Percentiles rank a stretch among this genome's conserved stretches.
Evolutionary conservation across 2,797 vertebrate species (phyloP).

Genomic region (Clarias platycephalus): DNA sequence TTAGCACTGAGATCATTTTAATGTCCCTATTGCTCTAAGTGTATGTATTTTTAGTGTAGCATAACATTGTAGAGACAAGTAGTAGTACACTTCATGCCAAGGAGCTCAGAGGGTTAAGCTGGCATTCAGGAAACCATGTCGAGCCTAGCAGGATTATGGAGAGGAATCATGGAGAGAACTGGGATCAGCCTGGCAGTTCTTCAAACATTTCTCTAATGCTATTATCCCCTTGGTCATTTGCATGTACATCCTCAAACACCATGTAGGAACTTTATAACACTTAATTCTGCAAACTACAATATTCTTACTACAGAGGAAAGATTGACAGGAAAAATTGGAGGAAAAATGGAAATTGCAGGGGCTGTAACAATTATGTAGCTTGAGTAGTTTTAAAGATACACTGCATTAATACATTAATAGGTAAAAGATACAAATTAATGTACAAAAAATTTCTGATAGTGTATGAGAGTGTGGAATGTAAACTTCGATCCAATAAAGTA

Average conservation of each 20-base stretch:
- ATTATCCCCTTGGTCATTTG: constrained; percentile 24
- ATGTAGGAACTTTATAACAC: constrained; percentile 1
- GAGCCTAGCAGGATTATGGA: constrained; percentile 32
- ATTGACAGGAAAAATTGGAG: constrained; percentile 2
- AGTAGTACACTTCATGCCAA: constrained; percentile 8
- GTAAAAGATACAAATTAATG: background rate
- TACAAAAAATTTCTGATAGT: background rate
- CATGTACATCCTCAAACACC: constrained; percentile 22
- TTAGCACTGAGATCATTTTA: background rate
- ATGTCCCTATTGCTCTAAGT: background rate
- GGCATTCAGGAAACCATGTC: constrained; percentile 19
- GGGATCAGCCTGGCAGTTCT: constrained; percentile 42
- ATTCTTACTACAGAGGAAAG: background rate
- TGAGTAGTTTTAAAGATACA: constrained; percentile 65
- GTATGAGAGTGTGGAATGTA: background rate
- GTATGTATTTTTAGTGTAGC: background rate
- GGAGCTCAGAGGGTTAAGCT: constrained; percentile 36
- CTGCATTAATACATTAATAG: background rate
- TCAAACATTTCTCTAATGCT: constrained; percentile 35
- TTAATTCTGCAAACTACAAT: constrained; percentile 18
- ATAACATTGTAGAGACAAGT: background rate
- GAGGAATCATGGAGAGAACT: constrained; percentile 22
- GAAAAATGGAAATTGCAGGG: background rate
- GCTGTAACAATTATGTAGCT: background rate
- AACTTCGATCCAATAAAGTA: background rate